A percentile compares a stretch with the other conserved stretches of the same genome.
Evolutionary conservation across 2,888 invertebrate genomes (phyloP).

Genomic region (Oligia latruncula): DNA sequence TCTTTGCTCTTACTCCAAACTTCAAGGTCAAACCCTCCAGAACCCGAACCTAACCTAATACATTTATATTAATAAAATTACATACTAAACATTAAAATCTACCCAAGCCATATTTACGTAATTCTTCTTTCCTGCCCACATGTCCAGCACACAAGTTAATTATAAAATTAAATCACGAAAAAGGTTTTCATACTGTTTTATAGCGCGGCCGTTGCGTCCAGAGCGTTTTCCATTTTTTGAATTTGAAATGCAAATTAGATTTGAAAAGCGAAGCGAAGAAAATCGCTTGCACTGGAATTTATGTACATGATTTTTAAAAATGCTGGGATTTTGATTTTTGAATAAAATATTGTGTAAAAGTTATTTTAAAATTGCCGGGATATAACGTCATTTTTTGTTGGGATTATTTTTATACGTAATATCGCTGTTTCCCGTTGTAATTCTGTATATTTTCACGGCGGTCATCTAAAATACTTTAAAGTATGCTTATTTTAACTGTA

Average conservation of each 20-base stretch:
- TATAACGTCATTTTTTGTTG: not conserved
- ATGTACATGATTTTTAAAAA: constrained; percentile 55
- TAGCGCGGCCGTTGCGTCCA: constrained; percentile 53
- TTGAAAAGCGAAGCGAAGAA: constrained; percentile 60
- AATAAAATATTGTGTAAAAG: constrained; percentile 40
- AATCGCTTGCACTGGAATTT: constrained; percentile 57
- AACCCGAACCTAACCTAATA: not conserved
- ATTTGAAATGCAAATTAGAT: constrained; percentile 69
- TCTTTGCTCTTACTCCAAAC: too few relatives aligned
- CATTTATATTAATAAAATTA: constrained; percentile 15
- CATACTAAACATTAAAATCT: constrained; percentile 8
- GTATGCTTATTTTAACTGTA: not conserved
- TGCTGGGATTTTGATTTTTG: constrained; percentile 39
- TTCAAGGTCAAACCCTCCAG: not conserved
- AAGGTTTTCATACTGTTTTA: constrained; percentile 58
- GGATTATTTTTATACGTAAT: not conserved
- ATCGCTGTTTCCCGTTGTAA: not conserved
- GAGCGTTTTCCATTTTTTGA: constrained; percentile 68
- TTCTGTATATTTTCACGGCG: not conserved
- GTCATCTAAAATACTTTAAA: not conserved
- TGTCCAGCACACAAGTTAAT: constrained; percentile 68
- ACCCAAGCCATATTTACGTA: not conserved
- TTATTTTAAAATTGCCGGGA: constrained; percentile 33
- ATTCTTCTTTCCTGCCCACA: constrained; percentile 38
- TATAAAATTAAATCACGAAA: constrained; percentile 72